Conservation (phyloP, 2,797 vertebrate genomes). For the Hephaestus fuliginosus region DNA sequence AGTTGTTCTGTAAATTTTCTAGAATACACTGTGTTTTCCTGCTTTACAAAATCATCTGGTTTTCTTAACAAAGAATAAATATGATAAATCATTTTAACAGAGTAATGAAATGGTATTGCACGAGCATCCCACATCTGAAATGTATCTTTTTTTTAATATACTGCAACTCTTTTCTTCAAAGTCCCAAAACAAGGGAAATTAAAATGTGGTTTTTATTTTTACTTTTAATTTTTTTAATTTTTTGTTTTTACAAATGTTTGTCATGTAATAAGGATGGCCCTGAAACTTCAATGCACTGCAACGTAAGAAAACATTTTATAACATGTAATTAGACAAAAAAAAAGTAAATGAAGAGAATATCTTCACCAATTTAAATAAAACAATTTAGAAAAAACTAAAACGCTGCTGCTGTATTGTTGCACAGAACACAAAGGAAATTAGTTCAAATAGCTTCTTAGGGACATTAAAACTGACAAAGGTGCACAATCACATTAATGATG, state of each 20-base stretch:
- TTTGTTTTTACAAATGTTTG: too few relatives aligned
- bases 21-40: not conserved
- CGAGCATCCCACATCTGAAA: not conserved
- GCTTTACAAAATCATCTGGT: not conserved
- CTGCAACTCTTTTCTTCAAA: not conserved
- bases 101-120: not conserved
- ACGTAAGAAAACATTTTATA: not conserved
- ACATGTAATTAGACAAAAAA: too few relatives aligned
- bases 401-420: not conserved
- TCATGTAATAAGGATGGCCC: not conserved
- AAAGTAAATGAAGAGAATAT: too few relatives aligned
- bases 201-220: too few relatives aligned
- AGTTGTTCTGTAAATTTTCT: not conserved
- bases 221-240: not conserved
- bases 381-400: not conserved
- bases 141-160: not conserved
- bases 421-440: too few relatives aligned
- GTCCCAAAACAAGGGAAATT: not conserved
- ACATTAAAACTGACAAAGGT: not conserved
- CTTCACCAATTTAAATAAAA: not conserved
- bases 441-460: not conserved
- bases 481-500: too few relatives aligned
- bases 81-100: not conserved
- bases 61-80: too few relatives aligned
- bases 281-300: not conserved